Percentiles rank a stretch among this genome's conserved stretches.
Conservation (phyloP, 2,113 vertebrate species). For the Prionailurus bengalensis region DNA sequence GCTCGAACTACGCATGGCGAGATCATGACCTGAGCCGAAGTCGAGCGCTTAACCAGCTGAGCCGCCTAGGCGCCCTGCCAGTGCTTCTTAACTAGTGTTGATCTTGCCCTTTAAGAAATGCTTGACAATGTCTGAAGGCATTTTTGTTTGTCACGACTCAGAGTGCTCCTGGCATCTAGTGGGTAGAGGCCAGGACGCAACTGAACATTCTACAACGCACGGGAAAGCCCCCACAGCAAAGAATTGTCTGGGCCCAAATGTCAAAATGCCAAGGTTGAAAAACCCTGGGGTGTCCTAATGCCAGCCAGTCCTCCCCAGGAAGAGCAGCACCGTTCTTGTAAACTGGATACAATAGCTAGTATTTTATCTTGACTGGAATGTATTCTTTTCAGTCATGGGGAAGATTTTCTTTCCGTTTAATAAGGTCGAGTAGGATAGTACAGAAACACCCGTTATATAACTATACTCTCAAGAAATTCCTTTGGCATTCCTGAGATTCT, state of each 20-base stretch:
- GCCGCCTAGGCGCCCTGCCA: no score
- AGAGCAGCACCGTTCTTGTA: neutral
- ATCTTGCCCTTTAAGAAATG: neutral
- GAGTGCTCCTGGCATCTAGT: no score
- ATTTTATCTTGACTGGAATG: neutral
- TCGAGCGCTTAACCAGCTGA: no score
- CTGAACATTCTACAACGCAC: neutral
- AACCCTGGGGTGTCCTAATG: neutral
- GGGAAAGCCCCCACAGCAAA: neutral
- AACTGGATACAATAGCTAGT: neutral
- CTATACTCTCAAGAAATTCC: neutral
- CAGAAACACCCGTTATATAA: neutral
- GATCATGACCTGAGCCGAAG: no score
- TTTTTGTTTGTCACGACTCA: neutral
- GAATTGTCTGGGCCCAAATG: neutral
- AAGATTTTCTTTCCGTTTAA: conserved; percentile 14
- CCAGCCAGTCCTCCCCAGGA: neutral
- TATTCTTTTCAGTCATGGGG: neutral
- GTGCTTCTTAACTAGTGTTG: neutral
- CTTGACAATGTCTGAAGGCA: neutral
- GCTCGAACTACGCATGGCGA: no score
- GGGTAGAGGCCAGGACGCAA: neutral
- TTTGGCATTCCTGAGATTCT: neutral
- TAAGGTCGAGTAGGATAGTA: neutral
- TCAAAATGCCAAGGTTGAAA: neutral